These are phyloP conservation scores for Anodontia alba DNA, from an alignment of 2,888 invertebrate genomes.

Conservation along the genomic window DNA sequence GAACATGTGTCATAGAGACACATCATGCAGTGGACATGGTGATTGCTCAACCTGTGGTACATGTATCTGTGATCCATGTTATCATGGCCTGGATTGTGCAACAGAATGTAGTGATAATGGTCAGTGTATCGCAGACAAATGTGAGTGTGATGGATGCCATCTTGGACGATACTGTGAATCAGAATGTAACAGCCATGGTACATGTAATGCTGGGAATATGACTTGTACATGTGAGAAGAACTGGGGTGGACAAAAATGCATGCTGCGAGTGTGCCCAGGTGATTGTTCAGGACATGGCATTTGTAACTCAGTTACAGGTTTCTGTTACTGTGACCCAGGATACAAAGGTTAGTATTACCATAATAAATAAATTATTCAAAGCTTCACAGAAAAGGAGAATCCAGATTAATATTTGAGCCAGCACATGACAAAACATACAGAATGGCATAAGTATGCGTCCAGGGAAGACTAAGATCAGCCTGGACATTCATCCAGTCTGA, in stretches of 20 bases:
- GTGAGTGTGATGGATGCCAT: conserved; percentile 71
- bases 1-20: conserved; percentile 60
- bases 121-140: conserved; percentile 62
- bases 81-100: conserved; percentile 70
- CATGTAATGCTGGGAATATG: conserved; percentile 44
- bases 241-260: conserved; percentile 73
- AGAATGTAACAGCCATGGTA: conserved; percentile 71
- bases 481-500: no score
- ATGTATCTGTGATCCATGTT: conserved; percentile 75
- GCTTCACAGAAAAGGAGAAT: no score
- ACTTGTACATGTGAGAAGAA: conserved; percentile 64
- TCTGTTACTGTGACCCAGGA: conserved; percentile 74
- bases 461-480: no score
- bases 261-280: conserved; percentile 69
- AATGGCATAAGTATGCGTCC: no score
- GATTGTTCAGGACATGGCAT: conserved; percentile 73
- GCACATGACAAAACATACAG: no score
- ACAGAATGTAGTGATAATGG: conserved; percentile 68
- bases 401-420: no score
- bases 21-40: conserved; percentile 70
- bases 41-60: conserved; percentile 67
- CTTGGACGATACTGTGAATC: conserved; percentile 72
- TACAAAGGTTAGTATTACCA: conserved; percentile 74
- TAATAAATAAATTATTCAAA: no score
- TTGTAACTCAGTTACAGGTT: conserved; percentile 69